A percentile compares a stretch with the other conserved stretches of the same genome.
Conservation (phyloP, 2,888 invertebrate species). For the Mesoligia furuncula region DNA sequence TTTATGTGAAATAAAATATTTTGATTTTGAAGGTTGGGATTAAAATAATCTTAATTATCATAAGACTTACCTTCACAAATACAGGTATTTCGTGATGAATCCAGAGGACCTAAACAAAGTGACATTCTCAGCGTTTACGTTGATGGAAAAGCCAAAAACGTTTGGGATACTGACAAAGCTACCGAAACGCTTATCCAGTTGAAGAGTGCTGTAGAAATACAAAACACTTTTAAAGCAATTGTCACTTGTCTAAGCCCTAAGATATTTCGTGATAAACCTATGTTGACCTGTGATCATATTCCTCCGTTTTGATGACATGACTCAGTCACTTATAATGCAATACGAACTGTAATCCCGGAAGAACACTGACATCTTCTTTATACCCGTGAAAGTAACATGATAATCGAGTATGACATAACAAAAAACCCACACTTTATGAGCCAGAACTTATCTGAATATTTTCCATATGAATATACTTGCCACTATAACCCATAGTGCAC, state of each 20-base stretch:
- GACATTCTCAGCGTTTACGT: not conserved
- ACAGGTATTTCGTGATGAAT: not conserved
- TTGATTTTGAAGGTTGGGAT: not conserved
- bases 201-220: not conserved
- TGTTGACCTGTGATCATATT: not conserved
- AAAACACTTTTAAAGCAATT: not conserved
- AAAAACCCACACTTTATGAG: constrained; percentile 19
- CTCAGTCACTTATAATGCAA: not conserved
- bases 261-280: not conserved
- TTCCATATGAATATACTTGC: constrained; percentile 48
- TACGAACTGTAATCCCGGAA: not conserved
- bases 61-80: not conserved
- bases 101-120: not conserved
- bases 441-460: constrained; percentile 61
- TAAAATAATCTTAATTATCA: not conserved
- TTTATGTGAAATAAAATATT: too few species aligned
- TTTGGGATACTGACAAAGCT: not conserved
- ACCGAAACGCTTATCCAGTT: not conserved
- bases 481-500: constrained; percentile 54
- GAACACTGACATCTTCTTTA: not conserved
- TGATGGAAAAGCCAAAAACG: not conserved
- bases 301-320: not conserved
- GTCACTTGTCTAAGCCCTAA: not conserved
- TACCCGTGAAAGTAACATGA: constrained; percentile 14
- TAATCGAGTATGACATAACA: constrained; percentile 33